Conservation (phyloP, 92 coral and sea anemone genomes). For the Virgularia gustaviana region DNA sequence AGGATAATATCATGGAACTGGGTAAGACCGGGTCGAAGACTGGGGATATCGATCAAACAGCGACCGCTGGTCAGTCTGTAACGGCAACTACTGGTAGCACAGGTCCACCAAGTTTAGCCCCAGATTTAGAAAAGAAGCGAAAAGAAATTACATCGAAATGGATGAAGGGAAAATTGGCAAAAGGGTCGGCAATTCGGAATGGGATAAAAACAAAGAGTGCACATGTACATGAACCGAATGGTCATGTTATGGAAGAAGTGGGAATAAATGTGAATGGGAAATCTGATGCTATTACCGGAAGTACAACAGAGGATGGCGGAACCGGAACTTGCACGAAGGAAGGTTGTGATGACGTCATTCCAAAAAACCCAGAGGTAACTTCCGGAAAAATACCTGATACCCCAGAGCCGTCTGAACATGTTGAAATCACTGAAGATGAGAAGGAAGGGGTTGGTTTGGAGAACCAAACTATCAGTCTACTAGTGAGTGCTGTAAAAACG, state of each 20-base stretch:
- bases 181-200: no score
- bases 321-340: slow-evolving; percentile 21
- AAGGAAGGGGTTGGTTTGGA: not conserved
- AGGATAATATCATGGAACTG: not conserved
- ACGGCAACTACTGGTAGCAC: not conserved
- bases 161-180: slow-evolving; percentile 3
- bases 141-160: not conserved
- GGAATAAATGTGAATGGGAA: not conserved
- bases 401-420: not conserved
- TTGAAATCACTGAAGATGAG: slow-evolving; percentile 6
- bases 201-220: not conserved
- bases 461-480: not conserved
- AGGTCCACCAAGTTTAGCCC: not conserved
- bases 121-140: not conserved
- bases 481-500: not conserved
- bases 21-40: not conserved
- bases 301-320: not conserved
- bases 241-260: not conserved
- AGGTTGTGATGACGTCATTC: not conserved
- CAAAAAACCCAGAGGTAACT: not conserved
- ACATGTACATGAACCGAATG: not conserved
- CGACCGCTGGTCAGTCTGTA: not conserved
- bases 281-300: not conserved
- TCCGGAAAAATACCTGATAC: not conserved
- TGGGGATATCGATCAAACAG: not conserved